These are phyloP conservation scores for Orycteropus afer DNA, from an alignment of 2,113 vertebrate genomes.

Conservation along the genomic window DNA sequence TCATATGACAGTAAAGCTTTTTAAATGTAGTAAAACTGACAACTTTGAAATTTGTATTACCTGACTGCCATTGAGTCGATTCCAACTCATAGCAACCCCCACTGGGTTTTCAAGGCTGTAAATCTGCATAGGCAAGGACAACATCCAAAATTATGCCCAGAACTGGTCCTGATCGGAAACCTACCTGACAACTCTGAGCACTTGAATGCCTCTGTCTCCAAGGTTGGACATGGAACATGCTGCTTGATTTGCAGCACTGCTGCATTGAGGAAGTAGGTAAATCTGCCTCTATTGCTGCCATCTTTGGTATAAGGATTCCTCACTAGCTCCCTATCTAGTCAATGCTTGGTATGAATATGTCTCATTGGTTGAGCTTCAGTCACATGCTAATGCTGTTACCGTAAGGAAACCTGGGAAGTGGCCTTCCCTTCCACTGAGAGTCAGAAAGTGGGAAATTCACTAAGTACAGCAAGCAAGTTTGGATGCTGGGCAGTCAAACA, in stretches of 20 bases:
- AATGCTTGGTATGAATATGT: neutral
- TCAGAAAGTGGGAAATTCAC: neutral
- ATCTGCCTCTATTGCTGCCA: neutral
- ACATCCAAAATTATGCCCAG: neutral
- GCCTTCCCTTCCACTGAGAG: neutral
- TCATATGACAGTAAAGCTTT: neutral
- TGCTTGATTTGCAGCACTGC: neutral
- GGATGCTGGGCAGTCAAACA: neutral
- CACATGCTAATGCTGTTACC: neutral
- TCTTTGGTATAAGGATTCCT: neutral
- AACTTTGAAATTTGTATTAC: neutral
- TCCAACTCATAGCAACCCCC: no score
- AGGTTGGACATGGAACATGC: neutral
- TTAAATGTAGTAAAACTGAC: neutral
- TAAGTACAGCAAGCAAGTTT: neutral
- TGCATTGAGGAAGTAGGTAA: neutral
- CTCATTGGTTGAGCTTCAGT: neutral
- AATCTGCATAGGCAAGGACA: neutral
- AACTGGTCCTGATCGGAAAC: neutral
- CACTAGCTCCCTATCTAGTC: neutral
- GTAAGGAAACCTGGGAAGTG: neutral
- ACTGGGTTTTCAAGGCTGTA: no score
- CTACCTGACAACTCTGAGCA: neutral
- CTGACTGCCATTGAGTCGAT: no score
- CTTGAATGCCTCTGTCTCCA: neutral